Evolutionary conservation across 2,113 vertebrate genomes (phyloP).

Genomic region (Stigmatopora argus): DNA sequence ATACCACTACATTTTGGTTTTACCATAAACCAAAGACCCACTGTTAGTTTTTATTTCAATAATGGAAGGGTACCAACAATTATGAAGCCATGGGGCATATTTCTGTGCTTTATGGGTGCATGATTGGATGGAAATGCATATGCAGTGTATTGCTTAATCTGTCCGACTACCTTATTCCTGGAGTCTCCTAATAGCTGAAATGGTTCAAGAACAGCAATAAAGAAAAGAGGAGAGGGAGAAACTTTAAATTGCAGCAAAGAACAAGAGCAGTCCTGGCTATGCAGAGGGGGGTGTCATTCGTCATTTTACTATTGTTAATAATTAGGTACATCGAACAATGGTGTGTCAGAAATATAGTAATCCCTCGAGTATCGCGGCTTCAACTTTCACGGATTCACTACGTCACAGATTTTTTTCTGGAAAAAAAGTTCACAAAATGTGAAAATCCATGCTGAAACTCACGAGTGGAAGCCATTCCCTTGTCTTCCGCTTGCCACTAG

Average conservation of each 20-base stretch:
- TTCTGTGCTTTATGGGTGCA: constrained; percentile 36
- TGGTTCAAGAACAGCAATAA: constrained; percentile 77
- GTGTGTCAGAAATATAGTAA: not conserved
- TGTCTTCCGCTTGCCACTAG: too few species aligned
- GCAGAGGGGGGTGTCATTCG: not conserved
- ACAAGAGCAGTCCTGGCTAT: constrained; percentile 17
- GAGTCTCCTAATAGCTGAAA: constrained; percentile 99
- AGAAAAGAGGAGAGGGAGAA: constrained; percentile 82
- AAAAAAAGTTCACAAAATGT: too few species aligned
- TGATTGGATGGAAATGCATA: constrained; percentile 52
- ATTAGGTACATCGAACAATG: not conserved
- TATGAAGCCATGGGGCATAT: constrained; percentile 17
- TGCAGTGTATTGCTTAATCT: constrained; percentile 64
- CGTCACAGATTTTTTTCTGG: too few species aligned
- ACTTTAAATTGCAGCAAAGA: constrained; percentile 69
- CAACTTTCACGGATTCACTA: too few species aligned
- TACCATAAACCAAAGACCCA: not conserved
- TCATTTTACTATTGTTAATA: not conserved
- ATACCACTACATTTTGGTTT: too few species aligned
- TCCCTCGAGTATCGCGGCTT: too few species aligned
- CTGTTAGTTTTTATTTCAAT: not conserved
- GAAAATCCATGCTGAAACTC: too few species aligned
- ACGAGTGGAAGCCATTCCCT: too few species aligned
- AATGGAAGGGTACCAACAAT: not conserved
- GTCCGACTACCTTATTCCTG: constrained; percentile 96